Evolutionary conservation across 2,888 invertebrate genomes (phyloP).

Genomic region (Plebejus anna): DNA sequence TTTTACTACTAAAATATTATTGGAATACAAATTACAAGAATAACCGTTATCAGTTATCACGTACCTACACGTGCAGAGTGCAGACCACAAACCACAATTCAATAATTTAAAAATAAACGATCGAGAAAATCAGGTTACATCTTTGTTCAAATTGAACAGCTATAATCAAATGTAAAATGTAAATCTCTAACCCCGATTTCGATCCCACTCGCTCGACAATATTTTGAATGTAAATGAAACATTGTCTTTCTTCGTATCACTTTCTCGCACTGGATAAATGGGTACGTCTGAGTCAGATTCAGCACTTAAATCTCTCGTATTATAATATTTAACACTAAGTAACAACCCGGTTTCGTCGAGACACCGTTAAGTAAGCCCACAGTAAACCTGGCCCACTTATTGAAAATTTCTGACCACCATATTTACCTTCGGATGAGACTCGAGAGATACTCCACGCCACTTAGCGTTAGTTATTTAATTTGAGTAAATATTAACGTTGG

Average conservation of each 20-base stretch:
- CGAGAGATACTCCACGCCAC: slow-evolving; percentile 37
- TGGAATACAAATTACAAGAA: neutral
- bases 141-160: slow-evolving; percentile 6
- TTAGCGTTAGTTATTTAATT: slow-evolving; percentile 38
- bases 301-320: slow-evolving; percentile 6
- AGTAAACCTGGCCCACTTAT: slow-evolving; percentile 60
- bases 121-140: neutral
- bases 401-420: slow-evolving; percentile 45
- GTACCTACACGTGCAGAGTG: neutral
- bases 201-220: slow-evolving; percentile 12
- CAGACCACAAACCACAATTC: neutral
- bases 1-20: neutral
- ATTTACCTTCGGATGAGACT: slow-evolving; percentile 54
- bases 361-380: slow-evolving; percentile 64
- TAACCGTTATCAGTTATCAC: neutral
- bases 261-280: slow-evolving; percentile 23
- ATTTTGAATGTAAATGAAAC: slow-evolving; percentile 23
- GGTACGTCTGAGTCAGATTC: slow-evolving; percentile 20
- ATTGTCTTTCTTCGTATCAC: slow-evolving; percentile 4
- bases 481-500: slow-evolving; percentile 37
- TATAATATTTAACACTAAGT: slow-evolving; percentile 16
- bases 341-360: slow-evolving; percentile 53
- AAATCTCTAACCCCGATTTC: slow-evolving; percentile 16
- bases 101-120: neutral
- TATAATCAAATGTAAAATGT: slow-evolving; percentile 18